Percentiles rank a stretch among this genome's conserved stretches.
These are phyloP conservation scores for Bibio marci DNA, from an alignment of 2,888 invertebrate genomes.

Conservation along the genomic window DNA sequence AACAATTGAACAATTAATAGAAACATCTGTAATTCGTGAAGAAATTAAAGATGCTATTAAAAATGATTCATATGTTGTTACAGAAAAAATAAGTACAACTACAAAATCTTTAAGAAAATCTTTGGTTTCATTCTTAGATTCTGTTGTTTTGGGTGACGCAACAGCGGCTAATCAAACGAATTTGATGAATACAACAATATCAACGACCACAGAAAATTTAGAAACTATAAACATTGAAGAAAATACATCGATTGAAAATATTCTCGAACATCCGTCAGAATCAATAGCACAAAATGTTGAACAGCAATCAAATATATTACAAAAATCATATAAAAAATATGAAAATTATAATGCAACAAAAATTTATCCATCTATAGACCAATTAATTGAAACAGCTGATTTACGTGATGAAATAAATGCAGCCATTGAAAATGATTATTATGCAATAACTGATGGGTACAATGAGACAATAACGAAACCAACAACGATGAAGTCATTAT, in stretches of 20 bases:
- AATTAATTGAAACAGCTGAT: constrained; percentile 1
- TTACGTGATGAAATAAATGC: constrained; percentile 1
- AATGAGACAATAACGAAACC: not conserved
- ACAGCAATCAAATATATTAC: no score
- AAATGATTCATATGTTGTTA: constrained; percentile 9
- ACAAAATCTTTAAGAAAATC: no score
- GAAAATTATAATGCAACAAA: not conserved
- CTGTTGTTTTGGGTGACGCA: no score
- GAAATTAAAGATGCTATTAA: constrained; percentile 16
- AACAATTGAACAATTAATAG: constrained; percentile 12
- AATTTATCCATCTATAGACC: not conserved
- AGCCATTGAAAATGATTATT: not conserved
- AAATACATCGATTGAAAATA: not conserved
- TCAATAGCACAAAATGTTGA: no score
- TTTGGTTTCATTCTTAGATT: no score
- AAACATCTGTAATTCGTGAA: constrained; percentile 18
- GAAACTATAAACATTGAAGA: no score
- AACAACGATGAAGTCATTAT: not conserved
- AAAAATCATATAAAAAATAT: no score
- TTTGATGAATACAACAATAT: no score
- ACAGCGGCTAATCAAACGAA: no score
- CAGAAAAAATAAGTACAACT: no score
- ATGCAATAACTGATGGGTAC: not conserved
- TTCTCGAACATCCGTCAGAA: not conserved
- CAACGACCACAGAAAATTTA: no score